These are phyloP conservation scores for Trididemnum miniatum DNA, from an alignment of 23 tunicate species.

Conservation along the genomic window DNA sequence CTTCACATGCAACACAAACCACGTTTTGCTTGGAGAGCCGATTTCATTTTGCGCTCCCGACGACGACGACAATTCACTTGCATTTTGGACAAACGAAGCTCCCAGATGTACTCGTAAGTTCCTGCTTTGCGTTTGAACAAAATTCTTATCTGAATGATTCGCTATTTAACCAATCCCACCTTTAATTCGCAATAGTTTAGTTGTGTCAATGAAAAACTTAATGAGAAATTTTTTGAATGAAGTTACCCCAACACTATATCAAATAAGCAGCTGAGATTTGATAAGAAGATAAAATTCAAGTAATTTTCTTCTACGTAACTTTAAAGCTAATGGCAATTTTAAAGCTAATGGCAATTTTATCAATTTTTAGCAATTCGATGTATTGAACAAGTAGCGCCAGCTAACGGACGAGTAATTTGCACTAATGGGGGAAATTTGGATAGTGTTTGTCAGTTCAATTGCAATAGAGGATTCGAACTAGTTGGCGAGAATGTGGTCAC, in stretches of 20 bases:
- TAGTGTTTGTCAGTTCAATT: constrained; percentile 5
- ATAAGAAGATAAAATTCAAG: too few species aligned
- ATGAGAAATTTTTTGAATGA: too few species aligned
- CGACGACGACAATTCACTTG: background rate
- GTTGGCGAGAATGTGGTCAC: background rate
- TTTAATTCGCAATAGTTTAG: too few species aligned
- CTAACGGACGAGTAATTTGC: constrained; percentile 4
- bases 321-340: too few species aligned
- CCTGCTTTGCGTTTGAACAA: background rate
- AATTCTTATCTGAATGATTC: too few species aligned
- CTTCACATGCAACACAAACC: too few species aligned
- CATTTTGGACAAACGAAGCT: background rate
- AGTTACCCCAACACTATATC: too few species aligned
- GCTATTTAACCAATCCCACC: too few species aligned
- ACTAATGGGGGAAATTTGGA: background rate
- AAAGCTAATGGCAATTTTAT: background rate
- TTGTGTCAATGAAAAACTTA: too few species aligned
- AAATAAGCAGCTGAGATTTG: too few species aligned
- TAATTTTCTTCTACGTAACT: too few species aligned
- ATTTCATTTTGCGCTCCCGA: background rate
- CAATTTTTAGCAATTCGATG: constrained; percentile 4
- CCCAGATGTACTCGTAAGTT: constrained; percentile 4
- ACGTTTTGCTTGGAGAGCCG: too few species aligned
- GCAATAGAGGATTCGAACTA: background rate
- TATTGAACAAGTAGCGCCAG: constrained; percentile 12